These are phyloP conservation scores for Oncorhynchus keta DNA, from an alignment of 2,113 vertebrate genomes.

Conservation along the genomic window DNA sequence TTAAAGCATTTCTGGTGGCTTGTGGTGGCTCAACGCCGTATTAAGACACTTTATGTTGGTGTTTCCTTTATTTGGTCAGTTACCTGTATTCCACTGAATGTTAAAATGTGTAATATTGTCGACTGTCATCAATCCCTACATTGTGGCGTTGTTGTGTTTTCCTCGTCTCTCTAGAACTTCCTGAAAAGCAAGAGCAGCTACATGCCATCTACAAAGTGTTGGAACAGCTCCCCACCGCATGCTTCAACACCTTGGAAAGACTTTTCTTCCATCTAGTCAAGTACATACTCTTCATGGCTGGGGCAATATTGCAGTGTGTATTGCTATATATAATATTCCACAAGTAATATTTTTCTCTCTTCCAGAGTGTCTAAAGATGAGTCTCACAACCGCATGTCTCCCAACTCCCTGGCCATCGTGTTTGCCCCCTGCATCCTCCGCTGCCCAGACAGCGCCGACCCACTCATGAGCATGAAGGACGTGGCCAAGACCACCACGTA, in stretches of 20 bases:
- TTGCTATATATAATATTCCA: too few relatives aligned
- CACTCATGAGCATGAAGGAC: constrained; percentile 95
- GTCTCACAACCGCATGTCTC: constrained; percentile 92
- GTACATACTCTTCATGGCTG: constrained; percentile 50
- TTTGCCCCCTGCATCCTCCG: constrained; percentile 95
- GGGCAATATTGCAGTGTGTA: not conserved
- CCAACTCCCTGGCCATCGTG: constrained; percentile 91
- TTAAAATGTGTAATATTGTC: not conserved
- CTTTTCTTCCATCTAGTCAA: constrained; percentile 96
- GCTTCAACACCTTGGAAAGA: constrained; percentile 87
- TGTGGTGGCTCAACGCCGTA: too few relatives aligned
- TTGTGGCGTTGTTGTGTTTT: not conserved
- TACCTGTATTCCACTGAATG: not conserved
- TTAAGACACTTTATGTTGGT: too few relatives aligned
- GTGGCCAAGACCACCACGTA: constrained; percentile 95
- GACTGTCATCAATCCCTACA: not conserved
- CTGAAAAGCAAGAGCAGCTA: constrained; percentile 90
- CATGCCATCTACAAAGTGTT: constrained; percentile 85
- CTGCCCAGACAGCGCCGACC: constrained; percentile 89
- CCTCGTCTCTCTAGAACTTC: constrained; percentile 77
- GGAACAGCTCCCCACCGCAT: constrained; percentile 86
- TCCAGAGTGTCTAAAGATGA: constrained; percentile 90
- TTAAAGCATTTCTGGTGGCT: too few relatives aligned
- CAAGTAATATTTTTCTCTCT: constrained; percentile 1
- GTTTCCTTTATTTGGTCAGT: too few relatives aligned